phyloP scores from a whole-genome alignment of 2,113 vertebrate species.

The Cyprichromis sp. region DNA sequence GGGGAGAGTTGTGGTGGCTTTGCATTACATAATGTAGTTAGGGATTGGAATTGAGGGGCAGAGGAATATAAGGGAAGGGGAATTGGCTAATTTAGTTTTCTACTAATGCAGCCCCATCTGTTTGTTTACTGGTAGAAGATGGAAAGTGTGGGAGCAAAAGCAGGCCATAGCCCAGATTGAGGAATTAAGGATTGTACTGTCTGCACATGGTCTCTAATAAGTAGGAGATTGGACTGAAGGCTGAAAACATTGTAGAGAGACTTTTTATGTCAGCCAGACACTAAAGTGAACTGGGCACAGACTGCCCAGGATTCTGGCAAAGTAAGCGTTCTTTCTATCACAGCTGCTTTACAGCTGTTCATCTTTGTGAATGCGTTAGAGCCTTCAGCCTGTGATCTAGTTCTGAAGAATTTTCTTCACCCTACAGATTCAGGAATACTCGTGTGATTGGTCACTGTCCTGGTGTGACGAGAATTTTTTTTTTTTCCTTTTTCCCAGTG shows the following conservation, averaged over 20 bases:
- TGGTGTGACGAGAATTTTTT: background rate
- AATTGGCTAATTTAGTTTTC: slow-evolving; percentile 30
- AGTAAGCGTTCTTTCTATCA: background rate
- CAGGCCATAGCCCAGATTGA: background rate
- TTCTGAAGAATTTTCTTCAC: background rate
- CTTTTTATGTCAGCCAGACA: background rate
- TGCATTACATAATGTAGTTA: slow-evolving; percentile 51
- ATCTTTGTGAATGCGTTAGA: background rate
- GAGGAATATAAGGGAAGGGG: background rate
- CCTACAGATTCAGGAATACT: background rate
- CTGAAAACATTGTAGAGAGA: background rate
- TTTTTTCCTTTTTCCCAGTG: background rate
- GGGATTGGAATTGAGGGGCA: background rate
- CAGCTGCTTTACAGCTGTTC: slow-evolving; percentile 12
- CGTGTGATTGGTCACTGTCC: background rate
- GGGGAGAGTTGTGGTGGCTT: slow-evolving; percentile 5
- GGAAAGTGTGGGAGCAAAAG: background rate
- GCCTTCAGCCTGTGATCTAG: background rate
- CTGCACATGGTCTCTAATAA: background rate
- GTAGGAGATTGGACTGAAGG: background rate
- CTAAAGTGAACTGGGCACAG: background rate
- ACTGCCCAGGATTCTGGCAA: background rate
- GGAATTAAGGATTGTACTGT: background rate
- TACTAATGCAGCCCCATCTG: slow-evolving; percentile 8
- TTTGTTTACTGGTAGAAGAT: slow-evolving; percentile 32